A percentile compares a stretch with the other conserved stretches of the same genome.
Conservation (phyloP, 2,113 vertebrate species). For the Anas platyrhynchos region DNA sequence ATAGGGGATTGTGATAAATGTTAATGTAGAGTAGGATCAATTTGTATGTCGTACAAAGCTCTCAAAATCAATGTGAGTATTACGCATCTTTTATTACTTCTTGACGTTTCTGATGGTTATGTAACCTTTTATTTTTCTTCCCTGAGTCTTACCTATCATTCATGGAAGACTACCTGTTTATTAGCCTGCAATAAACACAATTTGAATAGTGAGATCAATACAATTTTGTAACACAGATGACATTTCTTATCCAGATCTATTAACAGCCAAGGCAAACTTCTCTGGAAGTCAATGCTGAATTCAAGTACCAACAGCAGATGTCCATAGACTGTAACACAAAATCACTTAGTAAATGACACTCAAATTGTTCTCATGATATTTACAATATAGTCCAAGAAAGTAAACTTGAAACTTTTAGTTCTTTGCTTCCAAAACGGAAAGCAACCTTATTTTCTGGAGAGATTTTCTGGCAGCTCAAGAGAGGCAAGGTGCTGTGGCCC, state of each 20-base stretch:
- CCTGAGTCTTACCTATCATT: neutral
- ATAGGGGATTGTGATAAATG: neutral
- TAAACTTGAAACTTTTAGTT: neutral
- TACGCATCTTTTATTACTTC: neutral
- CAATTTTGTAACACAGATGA: neutral
- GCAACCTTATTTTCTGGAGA: neutral
- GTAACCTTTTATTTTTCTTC: neutral
- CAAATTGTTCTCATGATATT: neutral
- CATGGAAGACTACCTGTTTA: neutral
- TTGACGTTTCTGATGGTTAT: neutral
- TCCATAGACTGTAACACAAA: neutral
- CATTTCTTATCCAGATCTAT: neutral
- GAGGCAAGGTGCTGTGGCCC: neutral
- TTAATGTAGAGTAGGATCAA: neutral
- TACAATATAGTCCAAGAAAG: neutral
- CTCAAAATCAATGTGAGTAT: neutral
- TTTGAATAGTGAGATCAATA: neutral
- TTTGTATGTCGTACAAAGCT: neutral
- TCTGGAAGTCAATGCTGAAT: neutral
- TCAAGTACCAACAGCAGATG: neutral
- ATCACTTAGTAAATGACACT: neutral
- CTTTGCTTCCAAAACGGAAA: neutral
- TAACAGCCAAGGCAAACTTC: neutral
- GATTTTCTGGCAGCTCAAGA: neutral
- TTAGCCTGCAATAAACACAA: neutral